These are phyloP conservation scores for Tragopan temminckii DNA, from an alignment of 2,797 vertebrate species.

Conservation along the genomic window DNA sequence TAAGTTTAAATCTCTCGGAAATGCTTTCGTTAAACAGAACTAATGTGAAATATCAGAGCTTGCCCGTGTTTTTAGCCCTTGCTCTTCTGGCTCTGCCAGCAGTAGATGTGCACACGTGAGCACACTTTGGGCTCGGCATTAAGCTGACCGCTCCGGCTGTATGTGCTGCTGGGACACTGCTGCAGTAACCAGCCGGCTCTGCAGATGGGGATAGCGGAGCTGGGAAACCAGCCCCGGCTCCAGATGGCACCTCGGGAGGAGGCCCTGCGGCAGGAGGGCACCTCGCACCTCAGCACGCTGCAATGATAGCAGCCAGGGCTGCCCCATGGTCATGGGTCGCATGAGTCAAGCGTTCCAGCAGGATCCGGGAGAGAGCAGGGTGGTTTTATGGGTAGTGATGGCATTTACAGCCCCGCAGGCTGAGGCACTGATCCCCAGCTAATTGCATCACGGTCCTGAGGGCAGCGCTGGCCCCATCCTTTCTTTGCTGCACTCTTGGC, in stretches of 20 bases:
- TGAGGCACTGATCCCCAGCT: background rate
- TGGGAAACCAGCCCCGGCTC: background rate
- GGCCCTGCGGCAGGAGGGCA: background rate
- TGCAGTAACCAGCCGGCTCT: slow-evolving; percentile 48
- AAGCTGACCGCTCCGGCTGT: background rate
- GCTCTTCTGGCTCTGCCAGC: background rate
- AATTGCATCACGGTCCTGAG: fast-evolving
- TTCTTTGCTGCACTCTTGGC: background rate
- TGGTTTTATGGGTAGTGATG: slow-evolving; percentile 30
- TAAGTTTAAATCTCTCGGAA: background rate
- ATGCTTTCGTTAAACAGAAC: background rate
- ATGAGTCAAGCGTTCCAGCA: background rate
- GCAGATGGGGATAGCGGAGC: slow-evolving; percentile 67
- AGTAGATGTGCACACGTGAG: background rate
- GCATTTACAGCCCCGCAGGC: slow-evolving; percentile 8
- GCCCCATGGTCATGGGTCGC: fast-evolving
- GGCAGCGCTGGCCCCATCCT: background rate
- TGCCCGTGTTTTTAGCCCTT: background rate
- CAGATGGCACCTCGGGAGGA: background rate
- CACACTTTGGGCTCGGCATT: background rate
- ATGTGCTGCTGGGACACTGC: background rate
- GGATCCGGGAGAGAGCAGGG: background rate
- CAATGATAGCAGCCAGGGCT: background rate
- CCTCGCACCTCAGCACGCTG: background rate
- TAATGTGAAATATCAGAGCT: background rate